Evolutionary conservation across 2,113 vertebrate species (phyloP).

Genomic region (Pogonocichla stellata): DNA sequence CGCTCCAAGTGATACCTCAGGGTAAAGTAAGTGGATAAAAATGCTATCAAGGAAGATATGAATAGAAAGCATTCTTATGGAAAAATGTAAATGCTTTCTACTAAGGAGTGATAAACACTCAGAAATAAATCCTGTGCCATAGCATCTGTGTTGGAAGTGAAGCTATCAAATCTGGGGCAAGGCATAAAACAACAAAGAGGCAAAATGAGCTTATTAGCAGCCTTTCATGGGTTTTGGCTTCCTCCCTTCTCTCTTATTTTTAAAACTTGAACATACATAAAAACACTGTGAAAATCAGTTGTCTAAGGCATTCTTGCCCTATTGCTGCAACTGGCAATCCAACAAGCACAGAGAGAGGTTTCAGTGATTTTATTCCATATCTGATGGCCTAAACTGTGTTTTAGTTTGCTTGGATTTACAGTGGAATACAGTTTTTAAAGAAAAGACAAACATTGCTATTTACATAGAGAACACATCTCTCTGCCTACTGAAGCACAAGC

Average conservation of each 20-base stretch:
- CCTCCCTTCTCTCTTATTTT: background rate
- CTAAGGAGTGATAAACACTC: background rate
- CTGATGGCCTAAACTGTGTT: background rate
- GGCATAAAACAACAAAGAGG: background rate
- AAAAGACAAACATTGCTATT: conserved; percentile 30
- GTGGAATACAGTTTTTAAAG: background rate
- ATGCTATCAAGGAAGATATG: background rate
- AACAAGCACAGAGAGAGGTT: background rate
- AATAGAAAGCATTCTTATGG: background rate
- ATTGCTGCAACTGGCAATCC: background rate
- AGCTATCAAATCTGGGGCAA: background rate
- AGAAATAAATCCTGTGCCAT: background rate
- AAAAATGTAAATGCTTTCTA: background rate
- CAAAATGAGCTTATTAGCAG: background rate
- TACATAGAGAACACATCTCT: conserved; percentile 21
- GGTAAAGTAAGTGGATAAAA: conserved; percentile 7
- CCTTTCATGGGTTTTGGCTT: background rate
- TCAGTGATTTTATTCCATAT: background rate
- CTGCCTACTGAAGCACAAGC: background rate
- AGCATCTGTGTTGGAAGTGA: background rate
- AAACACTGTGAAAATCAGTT: background rate
- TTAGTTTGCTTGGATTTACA: conserved; percentile 9
- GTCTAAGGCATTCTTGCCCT: background rate
- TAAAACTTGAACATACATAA: background rate
- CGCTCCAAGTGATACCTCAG: background rate